These are phyloP conservation scores for Pandion haliaetus DNA, from an alignment of 2,113 vertebrate species.

Conservation along the genomic window DNA sequence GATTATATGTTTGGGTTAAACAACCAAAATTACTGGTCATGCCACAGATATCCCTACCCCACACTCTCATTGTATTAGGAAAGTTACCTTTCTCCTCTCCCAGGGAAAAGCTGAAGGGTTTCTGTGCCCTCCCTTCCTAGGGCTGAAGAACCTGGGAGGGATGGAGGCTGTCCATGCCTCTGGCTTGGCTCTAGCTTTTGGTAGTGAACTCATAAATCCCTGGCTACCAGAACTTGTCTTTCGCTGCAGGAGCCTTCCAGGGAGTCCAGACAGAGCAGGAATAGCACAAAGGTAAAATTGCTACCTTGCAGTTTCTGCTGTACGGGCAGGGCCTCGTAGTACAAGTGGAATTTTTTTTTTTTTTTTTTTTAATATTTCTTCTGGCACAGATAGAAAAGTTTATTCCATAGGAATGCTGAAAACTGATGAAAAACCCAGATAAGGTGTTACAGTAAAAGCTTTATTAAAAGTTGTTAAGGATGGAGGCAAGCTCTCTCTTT, in stretches of 20 bases:
- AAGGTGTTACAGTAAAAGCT: slow-evolving; percentile 10
- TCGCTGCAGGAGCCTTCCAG: background rate
- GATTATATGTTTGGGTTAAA: background rate
- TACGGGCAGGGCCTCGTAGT: background rate
- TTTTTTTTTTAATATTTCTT: slow-evolving; percentile 9
- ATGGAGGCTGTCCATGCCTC: background rate
- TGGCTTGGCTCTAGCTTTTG: background rate
- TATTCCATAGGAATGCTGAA: background rate
- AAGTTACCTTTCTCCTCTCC: background rate
- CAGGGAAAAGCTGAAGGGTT: background rate
- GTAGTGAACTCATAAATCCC: background rate
- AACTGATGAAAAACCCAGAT: slow-evolving; percentile 20
- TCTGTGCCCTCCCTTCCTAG: background rate
- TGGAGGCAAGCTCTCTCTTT: background rate
- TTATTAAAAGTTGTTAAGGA: slow-evolving; percentile 20
- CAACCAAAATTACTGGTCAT: background rate
- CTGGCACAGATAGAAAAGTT: background rate
- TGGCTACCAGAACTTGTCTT: background rate
- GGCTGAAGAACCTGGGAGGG: background rate
- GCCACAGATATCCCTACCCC: background rate
- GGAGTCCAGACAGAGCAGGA: background rate
- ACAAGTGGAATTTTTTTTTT: background rate
- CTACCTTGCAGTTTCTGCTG: slow-evolving; percentile 1
- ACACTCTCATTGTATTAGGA: background rate
- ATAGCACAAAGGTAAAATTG: background rate